phyloP scores from a whole-genome alignment of 2,113 vertebrate genomes.

The Nicator chloris region DNA sequence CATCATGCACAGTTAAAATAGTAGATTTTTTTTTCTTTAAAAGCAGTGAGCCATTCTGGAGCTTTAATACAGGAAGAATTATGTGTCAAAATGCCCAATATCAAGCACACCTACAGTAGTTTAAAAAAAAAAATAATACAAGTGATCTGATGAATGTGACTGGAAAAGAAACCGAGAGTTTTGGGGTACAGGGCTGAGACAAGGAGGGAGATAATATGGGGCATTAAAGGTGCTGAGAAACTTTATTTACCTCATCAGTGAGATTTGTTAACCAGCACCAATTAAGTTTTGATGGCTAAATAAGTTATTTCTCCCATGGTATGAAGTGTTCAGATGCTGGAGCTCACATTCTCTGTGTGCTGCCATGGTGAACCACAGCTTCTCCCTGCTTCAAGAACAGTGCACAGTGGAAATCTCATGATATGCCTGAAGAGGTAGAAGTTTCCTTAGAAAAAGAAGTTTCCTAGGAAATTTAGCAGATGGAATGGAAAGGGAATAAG shows the following conservation, averaged over 20 bases:
- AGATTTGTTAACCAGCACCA: neutral
- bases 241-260: neutral
- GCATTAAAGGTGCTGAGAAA: neutral
- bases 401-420: neutral
- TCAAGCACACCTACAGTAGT: neutral
- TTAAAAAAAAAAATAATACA: neutral
- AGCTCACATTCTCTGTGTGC: neutral
- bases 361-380: neutral
- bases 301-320: neutral
- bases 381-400: neutral
- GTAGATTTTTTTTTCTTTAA: neutral
- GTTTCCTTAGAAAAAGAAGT: neutral
- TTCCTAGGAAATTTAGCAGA: neutral
- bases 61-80: neutral
- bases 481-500: neutral
- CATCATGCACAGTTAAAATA: neutral
- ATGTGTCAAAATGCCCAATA: neutral
- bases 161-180: neutral
- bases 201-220: neutral
- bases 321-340: neutral
- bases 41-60: neutral
- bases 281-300: neutral
- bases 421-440: neutral
- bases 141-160: neutral
- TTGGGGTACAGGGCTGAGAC: neutral